phyloP scores from a whole-genome alignment of 2,113 vertebrate genomes.

The Plectropomus leopardus region DNA sequence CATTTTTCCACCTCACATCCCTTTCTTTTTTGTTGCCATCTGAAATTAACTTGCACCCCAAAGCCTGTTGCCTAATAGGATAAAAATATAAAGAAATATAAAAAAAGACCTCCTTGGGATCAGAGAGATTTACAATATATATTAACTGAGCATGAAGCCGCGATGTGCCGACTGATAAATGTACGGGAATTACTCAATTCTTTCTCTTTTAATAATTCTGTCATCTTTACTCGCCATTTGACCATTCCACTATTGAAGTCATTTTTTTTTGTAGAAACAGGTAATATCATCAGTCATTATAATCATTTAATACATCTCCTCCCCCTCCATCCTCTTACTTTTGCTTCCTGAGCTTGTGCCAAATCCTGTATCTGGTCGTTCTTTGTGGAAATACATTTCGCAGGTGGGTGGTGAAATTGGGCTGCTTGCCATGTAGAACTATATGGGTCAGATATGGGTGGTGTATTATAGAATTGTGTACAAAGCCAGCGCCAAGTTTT shows the following conservation, averaged over 20 bases:
- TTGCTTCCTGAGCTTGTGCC: conserved; percentile 69
- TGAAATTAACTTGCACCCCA: conserved; percentile 77
- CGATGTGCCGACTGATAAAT: conserved; percentile 84
- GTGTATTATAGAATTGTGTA: conserved; percentile 51
- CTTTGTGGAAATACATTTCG: conserved; percentile 70
- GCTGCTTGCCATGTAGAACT: conserved; percentile 70
- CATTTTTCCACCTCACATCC: conserved; percentile 27
- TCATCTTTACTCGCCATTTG: conserved; percentile 81
- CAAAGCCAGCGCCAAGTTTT: conserved; percentile 61
- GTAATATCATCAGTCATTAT: conserved; percentile 85
- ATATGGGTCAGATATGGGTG: conserved; percentile 65
- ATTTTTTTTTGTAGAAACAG: conserved; percentile 82
- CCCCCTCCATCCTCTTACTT: conserved; percentile 55
- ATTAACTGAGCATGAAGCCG: conserved; percentile 74
- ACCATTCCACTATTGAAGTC: conserved; percentile 82
- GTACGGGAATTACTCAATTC: conserved; percentile 82
- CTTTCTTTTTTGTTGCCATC: conserved; percentile 67
- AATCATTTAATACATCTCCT: conserved; percentile 87
- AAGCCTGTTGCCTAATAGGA: conserved; percentile 76
- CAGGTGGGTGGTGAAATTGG: conserved; percentile 46
- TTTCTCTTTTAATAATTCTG: conserved; percentile 87
- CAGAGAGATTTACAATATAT: conserved; percentile 77
- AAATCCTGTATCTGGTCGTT: conserved; percentile 66
- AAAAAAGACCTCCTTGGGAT: conserved; percentile 68
- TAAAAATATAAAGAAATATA: conserved; percentile 78